Evolutionary conservation across 1,140 invertebrate genomes (phyloP), one percentile per base, ranked within the genome.

Genomic region (Meteorus sp.): DNA sequence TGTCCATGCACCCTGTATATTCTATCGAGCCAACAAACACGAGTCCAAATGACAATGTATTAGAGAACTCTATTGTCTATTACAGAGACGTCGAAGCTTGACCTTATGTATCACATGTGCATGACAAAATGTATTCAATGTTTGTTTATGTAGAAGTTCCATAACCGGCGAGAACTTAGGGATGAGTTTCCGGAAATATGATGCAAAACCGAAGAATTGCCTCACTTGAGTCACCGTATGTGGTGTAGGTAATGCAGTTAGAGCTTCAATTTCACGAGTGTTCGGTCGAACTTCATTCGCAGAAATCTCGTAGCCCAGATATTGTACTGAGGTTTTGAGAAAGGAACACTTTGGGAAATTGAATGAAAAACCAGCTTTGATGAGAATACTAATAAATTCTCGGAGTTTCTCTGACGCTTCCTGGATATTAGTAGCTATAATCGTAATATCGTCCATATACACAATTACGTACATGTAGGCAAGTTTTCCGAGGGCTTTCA

Each of bases 171-270:
- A 65, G 59, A 69, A 73, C 9, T 66, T 64, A 8, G 62, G 65
- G 29, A 74, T 65, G 55, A 70, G 71, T 51, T 70, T 47, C 2
- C 73, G 43, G 51, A 71, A 73, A 53, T 75, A 74, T 3, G 65
- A 43, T 1, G 68, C 68, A 5, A 75, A 53, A 0, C 71, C 70
- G n/a, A 69, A 56, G 7, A 54, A 60, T 48, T 61, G 51, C 27
- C 72, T 51, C 3, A 76, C 44, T 53, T 74, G 65, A 3, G 59
- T 67, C 1, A 62, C 65, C 20, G 62, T 74, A 0, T 6, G 20
- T 1, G 73, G 73, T 0, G 56, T 4, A 5, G 67, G 67, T 17
- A 66, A 54, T 11, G n/a, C 9, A 11, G 44, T 25, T 1, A 69
- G 27, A 3, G 62, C 56, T 53, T 58, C 45, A 8, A 64, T 56